A percentile compares a stretch with the other conserved stretches of the same genome.
These are phyloP conservation scores for Venusia cambrica DNA, from an alignment of 2,888 invertebrate species.

Conservation along the genomic window DNA sequence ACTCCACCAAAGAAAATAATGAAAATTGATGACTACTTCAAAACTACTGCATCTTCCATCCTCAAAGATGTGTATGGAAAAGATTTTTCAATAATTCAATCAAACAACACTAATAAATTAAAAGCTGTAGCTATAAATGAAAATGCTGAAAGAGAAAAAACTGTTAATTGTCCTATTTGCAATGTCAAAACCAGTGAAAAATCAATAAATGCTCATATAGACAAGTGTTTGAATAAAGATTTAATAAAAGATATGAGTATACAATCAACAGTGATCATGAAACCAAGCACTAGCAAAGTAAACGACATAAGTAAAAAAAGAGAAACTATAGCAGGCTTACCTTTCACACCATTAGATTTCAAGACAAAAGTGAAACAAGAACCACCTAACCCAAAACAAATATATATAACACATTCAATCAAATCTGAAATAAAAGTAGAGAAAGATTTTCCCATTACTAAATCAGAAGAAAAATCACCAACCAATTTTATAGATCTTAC, in stretches of 20 bases:
- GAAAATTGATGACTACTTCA: constrained; percentile 68
- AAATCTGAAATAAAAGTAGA: too few species aligned
- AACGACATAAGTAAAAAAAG: constrained; percentile 5
- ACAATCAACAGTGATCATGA: constrained; percentile 15
- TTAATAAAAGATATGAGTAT: constrained; percentile 48
- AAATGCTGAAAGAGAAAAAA: too few species aligned
- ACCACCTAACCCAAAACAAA: neutral
- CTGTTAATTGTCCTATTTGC: constrained; percentile 77
- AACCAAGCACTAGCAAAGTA: constrained; percentile 7
- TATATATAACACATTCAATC: too few species aligned
- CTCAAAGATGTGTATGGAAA: constrained; percentile 68
- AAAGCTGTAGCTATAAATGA: constrained; percentile 33
- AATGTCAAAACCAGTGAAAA: constrained; percentile 44
- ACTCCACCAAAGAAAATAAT: constrained; percentile 55
- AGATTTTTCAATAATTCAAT: constrained; percentile 49
- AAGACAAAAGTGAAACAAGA: constrained; percentile 11
- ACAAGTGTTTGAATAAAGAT: constrained; percentile 69
- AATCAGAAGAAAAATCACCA: too few species aligned
- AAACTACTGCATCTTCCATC: constrained; percentile 45
- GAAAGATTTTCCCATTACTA: too few species aligned
- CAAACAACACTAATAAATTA: constrained; percentile 29
- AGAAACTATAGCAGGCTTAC: constrained; percentile 4
- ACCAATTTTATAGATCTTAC: too few species aligned
- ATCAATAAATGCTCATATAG: constrained; percentile 67
- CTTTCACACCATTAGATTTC: constrained; percentile 1